A percentile compares a stretch with the other conserved stretches of the same genome.
phyloP scores from a whole-genome alignment of 2,888 invertebrate species.

The Elmis aenea region DNA sequence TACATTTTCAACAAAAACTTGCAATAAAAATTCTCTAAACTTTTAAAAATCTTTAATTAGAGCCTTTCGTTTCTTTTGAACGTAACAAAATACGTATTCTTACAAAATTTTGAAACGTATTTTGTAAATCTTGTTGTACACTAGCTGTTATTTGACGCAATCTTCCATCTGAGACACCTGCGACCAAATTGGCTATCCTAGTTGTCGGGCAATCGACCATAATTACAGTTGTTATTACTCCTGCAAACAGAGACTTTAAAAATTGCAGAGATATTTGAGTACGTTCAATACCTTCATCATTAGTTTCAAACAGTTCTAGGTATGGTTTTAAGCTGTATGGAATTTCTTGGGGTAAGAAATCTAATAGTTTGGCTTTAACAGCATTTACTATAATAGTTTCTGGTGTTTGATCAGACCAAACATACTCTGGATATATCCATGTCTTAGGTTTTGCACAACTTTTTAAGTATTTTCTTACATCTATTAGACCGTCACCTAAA shows the following conservation, averaged over 20 bases:
- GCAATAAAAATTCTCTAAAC: too few species aligned
- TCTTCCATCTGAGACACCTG: slow-evolving; percentile 63
- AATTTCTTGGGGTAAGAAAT: slow-evolving; percentile 78
- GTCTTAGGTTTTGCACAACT: slow-evolving; percentile 58
- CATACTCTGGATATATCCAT: slow-evolving; percentile 63
- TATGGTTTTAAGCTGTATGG: slow-evolving; percentile 70
- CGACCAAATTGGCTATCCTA: slow-evolving; percentile 59
- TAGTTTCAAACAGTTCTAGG: slow-evolving; percentile 62
- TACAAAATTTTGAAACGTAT: slow-evolving; percentile 39
- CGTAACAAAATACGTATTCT: slow-evolving; percentile 36
- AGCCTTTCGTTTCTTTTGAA: too few species aligned
- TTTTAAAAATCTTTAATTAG: too few species aligned
- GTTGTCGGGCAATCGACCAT: slow-evolving; percentile 59
- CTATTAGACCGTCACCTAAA: slow-evolving; percentile 39
- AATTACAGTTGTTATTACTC: slow-evolving; percentile 54
- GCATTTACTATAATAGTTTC: slow-evolving; percentile 66
- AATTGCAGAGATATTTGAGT: background rate
- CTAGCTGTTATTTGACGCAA: slow-evolving; percentile 63
- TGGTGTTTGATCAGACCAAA: slow-evolving; percentile 70
- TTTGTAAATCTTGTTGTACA: slow-evolving; percentile 40
- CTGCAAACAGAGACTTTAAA: slow-evolving; percentile 37
- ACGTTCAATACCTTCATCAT: slow-evolving; percentile 54
- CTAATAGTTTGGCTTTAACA: slow-evolving; percentile 78
- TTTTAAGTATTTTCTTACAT: slow-evolving; percentile 57
- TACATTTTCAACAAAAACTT: too few species aligned